Conservation (phyloP, 2,888 invertebrate genomes). For the Eupeodes luniger region DNA sequence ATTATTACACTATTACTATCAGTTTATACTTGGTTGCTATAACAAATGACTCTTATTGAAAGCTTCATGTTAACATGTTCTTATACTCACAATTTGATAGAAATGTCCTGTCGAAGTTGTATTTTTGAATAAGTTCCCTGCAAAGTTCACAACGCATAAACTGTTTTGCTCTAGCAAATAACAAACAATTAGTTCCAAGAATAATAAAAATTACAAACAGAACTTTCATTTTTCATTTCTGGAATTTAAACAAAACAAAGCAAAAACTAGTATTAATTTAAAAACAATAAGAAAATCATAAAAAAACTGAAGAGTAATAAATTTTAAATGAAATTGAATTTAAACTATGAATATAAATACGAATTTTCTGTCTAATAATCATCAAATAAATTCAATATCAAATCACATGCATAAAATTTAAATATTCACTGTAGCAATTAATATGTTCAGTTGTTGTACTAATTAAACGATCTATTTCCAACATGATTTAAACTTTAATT, state of each 20-base stretch:
- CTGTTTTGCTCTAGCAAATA: conserved; percentile 73
- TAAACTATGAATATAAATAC: no score
- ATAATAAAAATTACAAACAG: conserved; percentile 4
- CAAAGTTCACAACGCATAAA: conserved; percentile 81
- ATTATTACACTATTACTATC: no score
- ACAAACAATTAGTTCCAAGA: conserved; percentile 4
- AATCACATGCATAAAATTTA: background rate
- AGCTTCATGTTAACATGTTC: background rate
- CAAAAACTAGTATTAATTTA: background rate
- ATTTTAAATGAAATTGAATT: no score
- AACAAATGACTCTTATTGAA: no score
- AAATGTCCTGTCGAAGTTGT: conserved; percentile 80
- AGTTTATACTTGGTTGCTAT: no score
- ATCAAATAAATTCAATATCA: background rate
- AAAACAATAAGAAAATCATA: no score
- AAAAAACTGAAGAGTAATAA: no score
- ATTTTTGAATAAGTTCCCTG: conserved; percentile 79
- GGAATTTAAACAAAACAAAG: conserved; percentile 4
- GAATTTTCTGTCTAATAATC: background rate
- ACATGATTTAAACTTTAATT: background rate
- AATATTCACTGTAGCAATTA: conserved; percentile 2
- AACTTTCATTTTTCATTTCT: conserved; percentile 25
- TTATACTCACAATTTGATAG: conserved; percentile 81
- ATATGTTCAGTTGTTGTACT: background rate
- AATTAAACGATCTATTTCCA: conserved; percentile 1